A percentile compares a stretch with the other conserved stretches of the same genome.
phyloP scores from a whole-genome alignment of 2,113 vertebrate genomes.

The Lepisosteus oculatus region DNA sequence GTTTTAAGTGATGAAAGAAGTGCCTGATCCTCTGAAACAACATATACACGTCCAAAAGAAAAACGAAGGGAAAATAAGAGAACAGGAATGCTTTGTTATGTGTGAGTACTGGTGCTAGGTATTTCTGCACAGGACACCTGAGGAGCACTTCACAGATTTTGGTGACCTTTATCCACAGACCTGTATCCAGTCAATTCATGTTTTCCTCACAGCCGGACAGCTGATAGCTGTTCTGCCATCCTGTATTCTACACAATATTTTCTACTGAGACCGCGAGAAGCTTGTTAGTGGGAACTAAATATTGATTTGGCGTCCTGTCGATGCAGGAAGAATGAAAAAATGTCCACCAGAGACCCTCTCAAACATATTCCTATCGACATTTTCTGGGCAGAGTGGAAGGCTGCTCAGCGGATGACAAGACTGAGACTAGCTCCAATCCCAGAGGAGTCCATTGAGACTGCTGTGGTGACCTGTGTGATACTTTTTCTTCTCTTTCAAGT shows the following conservation, averaged over 20 bases:
- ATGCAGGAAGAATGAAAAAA: slow-evolving; percentile 99
- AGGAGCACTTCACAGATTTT: slow-evolving; percentile 73
- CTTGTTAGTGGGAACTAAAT: slow-evolving; percentile 99
- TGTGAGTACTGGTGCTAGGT: background rate
- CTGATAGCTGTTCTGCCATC: slow-evolving; percentile 96
- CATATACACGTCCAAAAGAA: too few relatives aligned
- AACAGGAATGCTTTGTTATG: background rate
- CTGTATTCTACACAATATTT: slow-evolving; percentile 82
- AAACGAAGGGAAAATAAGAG: background rate
- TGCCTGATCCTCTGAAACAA: too few relatives aligned
- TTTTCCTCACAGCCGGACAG: slow-evolving; percentile 98
- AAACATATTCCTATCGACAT: slow-evolving; percentile 99
- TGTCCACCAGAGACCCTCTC: slow-evolving; percentile 96
- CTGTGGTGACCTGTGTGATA: slow-evolving; percentile 82
- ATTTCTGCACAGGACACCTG: slow-evolving; percentile 62
- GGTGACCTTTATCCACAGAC: slow-evolving; percentile 82
- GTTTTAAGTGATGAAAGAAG: background rate
- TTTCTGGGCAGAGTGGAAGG: slow-evolving; percentile 87
- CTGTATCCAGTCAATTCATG: slow-evolving; percentile 92
- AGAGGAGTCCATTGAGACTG: slow-evolving; percentile 81
- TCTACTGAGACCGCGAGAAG: slow-evolving; percentile 95
- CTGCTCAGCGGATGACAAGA: slow-evolving; percentile 92
- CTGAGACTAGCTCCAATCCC: slow-evolving; percentile 87
- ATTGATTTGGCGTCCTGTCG: slow-evolving; percentile 99
- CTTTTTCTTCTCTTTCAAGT: slow-evolving; percentile 96